Evolutionary conservation across 2,888 invertebrate species (phyloP).

Genomic region (Xestia ashworthii): DNA sequence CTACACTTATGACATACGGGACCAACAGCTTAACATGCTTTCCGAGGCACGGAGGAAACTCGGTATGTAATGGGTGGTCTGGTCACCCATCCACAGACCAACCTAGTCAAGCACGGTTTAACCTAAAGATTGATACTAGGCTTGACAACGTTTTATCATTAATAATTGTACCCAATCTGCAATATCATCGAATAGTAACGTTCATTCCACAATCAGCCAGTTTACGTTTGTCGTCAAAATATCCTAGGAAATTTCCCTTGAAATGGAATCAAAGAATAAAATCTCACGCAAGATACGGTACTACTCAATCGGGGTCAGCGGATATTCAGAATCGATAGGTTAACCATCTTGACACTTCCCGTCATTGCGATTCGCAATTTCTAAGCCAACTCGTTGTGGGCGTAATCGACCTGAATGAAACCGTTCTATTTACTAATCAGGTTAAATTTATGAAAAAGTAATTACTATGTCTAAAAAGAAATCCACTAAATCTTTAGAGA

Average conservation of each 20-base stretch:
- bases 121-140: no score
- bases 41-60: no score
- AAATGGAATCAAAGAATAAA: slow-evolving; percentile 7
- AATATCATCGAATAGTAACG: background rate
- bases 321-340: slow-evolving; percentile 46
- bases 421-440: background rate
- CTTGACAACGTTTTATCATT: no score
- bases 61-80: no score
- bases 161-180: background rate
- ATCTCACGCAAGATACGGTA: background rate
- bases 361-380: slow-evolving; percentile 26
- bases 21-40: no score
- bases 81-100: no score
- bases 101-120: no score
- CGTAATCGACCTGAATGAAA: background rate
- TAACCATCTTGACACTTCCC: slow-evolving; percentile 29
- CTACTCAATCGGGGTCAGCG: slow-evolving; percentile 32
- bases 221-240: background rate
- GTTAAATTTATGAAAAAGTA: background rate
- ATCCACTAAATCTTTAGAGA: background rate
- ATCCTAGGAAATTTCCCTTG: background rate
- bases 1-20: no score
- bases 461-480: background rate
- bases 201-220: background rate
- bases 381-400: background rate